phyloP scores from a whole-genome alignment of 1,140 invertebrate genomes.

The Dendrolimus kikuchii region DNA sequence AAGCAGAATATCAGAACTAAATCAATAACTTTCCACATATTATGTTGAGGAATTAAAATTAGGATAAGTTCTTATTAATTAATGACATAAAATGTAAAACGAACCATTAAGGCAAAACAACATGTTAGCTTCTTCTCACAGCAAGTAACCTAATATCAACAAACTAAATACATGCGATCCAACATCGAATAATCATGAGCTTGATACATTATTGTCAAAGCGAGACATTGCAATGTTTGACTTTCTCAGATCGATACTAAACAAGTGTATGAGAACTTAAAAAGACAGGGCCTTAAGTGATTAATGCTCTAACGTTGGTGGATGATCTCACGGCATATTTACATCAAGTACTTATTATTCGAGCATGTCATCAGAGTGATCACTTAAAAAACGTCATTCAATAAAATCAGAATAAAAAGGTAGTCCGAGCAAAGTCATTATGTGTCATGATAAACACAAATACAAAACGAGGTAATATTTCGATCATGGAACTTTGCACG shows the following conservation, averaged over 20 bases:
- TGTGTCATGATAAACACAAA: slow-evolving; percentile 5
- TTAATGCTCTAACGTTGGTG: slow-evolving; percentile 33
- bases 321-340: slow-evolving; percentile 29
- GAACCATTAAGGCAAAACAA: too few species aligned
- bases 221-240: slow-evolving; percentile 31
- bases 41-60: too few species aligned
- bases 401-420: not conserved
- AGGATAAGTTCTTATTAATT: too few species aligned
- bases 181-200: too few species aligned
- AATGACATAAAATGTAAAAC: too few species aligned
- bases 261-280: slow-evolving; percentile 26
- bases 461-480: slow-evolving; percentile 31
- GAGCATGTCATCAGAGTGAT: too few species aligned
- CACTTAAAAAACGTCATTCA: not conserved
- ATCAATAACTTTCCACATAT: too few species aligned
- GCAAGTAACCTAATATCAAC: too few species aligned
- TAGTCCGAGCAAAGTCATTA: not conserved
- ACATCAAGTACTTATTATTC: not conserved
- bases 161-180: too few species aligned
- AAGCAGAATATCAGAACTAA: too few species aligned
- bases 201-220: slow-evolving; percentile 1
- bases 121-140: too few species aligned
- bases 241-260: slow-evolving; percentile 13
- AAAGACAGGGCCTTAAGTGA: slow-evolving; percentile 19
- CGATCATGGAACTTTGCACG: slow-evolving; percentile 35